Evolutionary conservation across 2,113 vertebrate species (phyloP).

Genomic region (Pomatorhinus ruficollis): DNA sequence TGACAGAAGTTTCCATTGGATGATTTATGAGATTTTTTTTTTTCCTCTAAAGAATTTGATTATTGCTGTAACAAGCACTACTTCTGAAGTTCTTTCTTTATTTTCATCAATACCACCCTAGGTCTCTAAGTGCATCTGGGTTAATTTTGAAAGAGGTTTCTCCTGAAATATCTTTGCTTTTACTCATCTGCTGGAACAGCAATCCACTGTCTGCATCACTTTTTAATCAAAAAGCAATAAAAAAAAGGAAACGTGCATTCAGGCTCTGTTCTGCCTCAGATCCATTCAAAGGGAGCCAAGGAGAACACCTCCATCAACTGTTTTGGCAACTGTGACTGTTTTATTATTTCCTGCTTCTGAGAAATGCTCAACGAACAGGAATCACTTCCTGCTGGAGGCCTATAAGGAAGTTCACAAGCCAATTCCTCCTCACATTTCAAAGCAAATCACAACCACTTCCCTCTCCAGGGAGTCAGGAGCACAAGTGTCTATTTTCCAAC

Average conservation of each 20-base stretch:
- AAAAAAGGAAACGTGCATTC: neutral
- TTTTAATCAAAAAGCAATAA: neutral
- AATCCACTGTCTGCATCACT: neutral
- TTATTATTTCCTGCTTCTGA: slow-evolving; percentile 41
- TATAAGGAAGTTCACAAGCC: neutral
- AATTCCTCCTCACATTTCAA: slow-evolving; percentile 2
- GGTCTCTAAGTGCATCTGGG: neutral
- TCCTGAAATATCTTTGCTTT: neutral
- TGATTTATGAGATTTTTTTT: neutral
- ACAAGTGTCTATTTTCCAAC: neutral
- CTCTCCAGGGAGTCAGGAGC: neutral
- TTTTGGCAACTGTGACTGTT: neutral
- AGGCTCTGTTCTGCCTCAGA: neutral
- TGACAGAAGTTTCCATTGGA: neutral
- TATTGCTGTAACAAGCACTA: neutral
- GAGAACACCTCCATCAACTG: neutral
- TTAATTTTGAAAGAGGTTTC: neutral
- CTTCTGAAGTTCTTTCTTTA: neutral
- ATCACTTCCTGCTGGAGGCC: slow-evolving; percentile 47
- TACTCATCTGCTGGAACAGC: neutral
- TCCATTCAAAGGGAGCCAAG: neutral
- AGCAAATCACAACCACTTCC: neutral
- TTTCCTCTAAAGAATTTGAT: neutral
- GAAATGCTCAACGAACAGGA: neutral
- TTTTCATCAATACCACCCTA: neutral